Conservation (phyloP, 2,888 invertebrate species). For the Ptilodon capucinus region DNA sequence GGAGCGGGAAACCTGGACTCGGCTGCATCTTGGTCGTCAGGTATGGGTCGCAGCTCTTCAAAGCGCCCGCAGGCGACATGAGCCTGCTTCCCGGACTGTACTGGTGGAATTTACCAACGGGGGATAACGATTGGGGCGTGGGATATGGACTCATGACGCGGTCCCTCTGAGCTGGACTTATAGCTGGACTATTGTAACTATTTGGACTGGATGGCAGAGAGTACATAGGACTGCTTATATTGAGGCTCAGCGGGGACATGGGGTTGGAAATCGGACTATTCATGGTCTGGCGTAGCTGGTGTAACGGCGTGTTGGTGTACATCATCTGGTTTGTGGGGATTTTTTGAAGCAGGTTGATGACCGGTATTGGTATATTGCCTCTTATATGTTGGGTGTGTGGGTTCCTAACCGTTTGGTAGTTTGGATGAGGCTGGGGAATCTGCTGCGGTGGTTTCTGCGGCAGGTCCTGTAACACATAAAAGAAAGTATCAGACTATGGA, state of each 20-base stretch:
- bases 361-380: slow-evolving; percentile 54
- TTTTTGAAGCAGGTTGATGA: slow-evolving; percentile 59
- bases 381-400: slow-evolving; percentile 37
- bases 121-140: slow-evolving; percentile 68
- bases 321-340: slow-evolving; percentile 47
- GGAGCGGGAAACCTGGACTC: slow-evolving; percentile 59
- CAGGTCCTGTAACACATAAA: slow-evolving; percentile 59
- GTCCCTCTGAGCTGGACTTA: slow-evolving; percentile 65
- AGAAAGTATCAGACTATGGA: slow-evolving; percentile 18
- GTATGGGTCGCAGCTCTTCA: slow-evolving; percentile 70
- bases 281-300: slow-evolving; percentile 36
- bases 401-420: slow-evolving; percentile 51
- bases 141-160: slow-evolving; percentile 64
- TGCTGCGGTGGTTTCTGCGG: slow-evolving; percentile 45
- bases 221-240: slow-evolving; percentile 63
- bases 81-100: slow-evolving; percentile 59
- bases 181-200: slow-evolving; percentile 63
- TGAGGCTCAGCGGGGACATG: slow-evolving; percentile 68
- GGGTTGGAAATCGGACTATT: slow-evolving; percentile 31
- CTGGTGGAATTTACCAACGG: slow-evolving; percentile 58
- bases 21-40: slow-evolving; percentile 68
- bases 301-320: slow-evolving; percentile 39
- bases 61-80: slow-evolving; percentile 53
- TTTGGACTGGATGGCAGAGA: slow-evolving; percentile 67
- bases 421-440: slow-evolving; percentile 37